Evolutionary conservation across 1,140 invertebrate genomes (phyloP).

Genomic region (Chironomus striatipennis): DNA sequence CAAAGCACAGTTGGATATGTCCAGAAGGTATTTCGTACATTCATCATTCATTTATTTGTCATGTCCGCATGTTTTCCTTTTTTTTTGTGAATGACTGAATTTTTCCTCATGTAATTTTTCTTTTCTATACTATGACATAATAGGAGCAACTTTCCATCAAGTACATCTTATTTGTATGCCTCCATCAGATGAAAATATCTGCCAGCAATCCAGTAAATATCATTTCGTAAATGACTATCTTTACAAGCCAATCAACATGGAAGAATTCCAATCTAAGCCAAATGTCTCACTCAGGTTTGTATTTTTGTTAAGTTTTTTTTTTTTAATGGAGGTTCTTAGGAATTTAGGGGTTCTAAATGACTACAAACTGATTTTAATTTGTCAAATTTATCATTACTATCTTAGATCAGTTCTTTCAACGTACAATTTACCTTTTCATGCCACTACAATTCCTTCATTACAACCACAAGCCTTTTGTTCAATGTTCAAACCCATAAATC

Average conservation of each 20-base stretch:
- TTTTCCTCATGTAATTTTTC: not conserved
- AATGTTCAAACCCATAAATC: too few relatives aligned
- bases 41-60: not conserved
- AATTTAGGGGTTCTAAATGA: not conserved
- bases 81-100: not conserved
- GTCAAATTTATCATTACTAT: not conserved
- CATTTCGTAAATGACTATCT: conserved; percentile 90
- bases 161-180: conserved; percentile 91
- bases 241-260: conserved; percentile 77
- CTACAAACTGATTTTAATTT: not conserved
- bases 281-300: conserved; percentile 56
- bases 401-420: too few relatives aligned
- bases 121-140: not conserved
- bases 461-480: too few relatives aligned
- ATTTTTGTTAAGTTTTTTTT: too few relatives aligned
- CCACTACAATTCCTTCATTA: too few relatives aligned
- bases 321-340: too few relatives aligned
- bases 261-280: conserved; percentile 67
- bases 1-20: conserved; percentile 87
- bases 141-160: conserved; percentile 77
- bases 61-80: not conserved
- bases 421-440: too few relatives aligned
- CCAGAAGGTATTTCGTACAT: conserved; percentile 56
- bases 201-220: conserved; percentile 79
- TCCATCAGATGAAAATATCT: conserved; percentile 78